Evolutionary conservation across 2,888 invertebrate species (phyloP).

Genomic region (Orthonychiurus folsomi): DNA sequence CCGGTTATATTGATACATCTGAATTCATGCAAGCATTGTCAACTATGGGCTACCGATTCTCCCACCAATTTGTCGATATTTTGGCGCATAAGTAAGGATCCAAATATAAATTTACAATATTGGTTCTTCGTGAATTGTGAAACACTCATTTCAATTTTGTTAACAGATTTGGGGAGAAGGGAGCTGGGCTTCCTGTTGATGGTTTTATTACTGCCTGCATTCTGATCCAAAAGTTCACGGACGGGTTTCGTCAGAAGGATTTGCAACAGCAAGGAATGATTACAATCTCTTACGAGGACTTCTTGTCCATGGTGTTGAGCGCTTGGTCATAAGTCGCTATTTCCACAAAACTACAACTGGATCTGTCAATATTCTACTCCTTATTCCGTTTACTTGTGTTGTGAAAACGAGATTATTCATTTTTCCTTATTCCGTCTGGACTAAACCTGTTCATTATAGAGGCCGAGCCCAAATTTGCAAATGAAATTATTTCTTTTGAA

Average conservation of each 20-base stretch:
- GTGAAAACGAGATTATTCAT: too few species aligned
- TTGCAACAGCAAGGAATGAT: conserved; percentile 70
- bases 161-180: conserved; percentile 31
- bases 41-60: conserved; percentile 81
- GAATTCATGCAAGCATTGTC: conserved; percentile 69
- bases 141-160: conserved; percentile 7
- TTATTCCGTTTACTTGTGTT: too few species aligned
- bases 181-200: conserved; percentile 56
- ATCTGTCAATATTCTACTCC: too few species aligned
- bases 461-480: too few species aligned
- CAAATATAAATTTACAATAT: too few species aligned
- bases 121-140: not conserved
- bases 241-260: conserved; percentile 74
- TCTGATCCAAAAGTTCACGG: conserved; percentile 76
- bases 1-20: conserved; percentile 70
- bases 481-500: too few species aligned
- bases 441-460: too few species aligned
- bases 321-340: conserved; percentile 28
- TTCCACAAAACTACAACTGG: not conserved
- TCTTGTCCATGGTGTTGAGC: conserved; percentile 67
- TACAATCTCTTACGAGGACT: conserved; percentile 82
- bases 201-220: conserved; percentile 81
- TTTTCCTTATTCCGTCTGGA: too few species aligned
- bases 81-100: conserved; percentile 27
- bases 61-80: conserved; percentile 61